Evolutionary conservation across 2,797 vertebrate species (phyloP), one percentile per base, ranked within the genome.

Genomic region (Monodelphis domestica): DNA sequence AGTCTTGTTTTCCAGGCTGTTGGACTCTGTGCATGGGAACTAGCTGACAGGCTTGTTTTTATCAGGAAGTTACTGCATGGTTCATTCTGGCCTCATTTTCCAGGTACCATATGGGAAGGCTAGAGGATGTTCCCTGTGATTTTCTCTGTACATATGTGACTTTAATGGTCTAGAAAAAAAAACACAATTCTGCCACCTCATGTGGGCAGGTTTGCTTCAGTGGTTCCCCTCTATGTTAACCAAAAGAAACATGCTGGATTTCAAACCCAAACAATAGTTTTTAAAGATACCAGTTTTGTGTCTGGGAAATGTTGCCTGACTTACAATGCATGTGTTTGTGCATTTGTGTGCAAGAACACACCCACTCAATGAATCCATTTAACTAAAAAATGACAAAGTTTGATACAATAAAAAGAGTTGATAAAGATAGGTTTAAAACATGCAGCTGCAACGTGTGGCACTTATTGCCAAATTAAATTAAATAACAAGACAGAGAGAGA

Each of bases 41-140:
- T 88, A n/a, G 90, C 96, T 90, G 94, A 84, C 91, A 0, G 0
- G 21, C 33, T 90, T 94, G 94, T 95, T 96, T 97, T 95, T 91
- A 51, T 95, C 92, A 93, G 96, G 96, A 97, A 97, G 95, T 95
- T 95, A 94, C 96, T 96, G 92, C 91, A 89, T 50, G 92, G 54
- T 89, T 90, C 56, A 4, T 94, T 92, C 94, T 95, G 95, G 91
- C 87, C 92, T 52, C 0, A 53, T 94, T 97, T 97, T 95, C 94
- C 95, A 95, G 7, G 1, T 78, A 11, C 6, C 91, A 38, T 89
- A 53, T 94, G 70, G 94, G 92, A 93, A 95, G 94, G 93, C 87
- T 89, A 94, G 95, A 96, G 96, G 54, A 91, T 95, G 96, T 96
- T 94, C 95, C 94, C 87, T 91, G 0, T 78, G 54, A 91, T 94